phyloP scores from a whole-genome alignment of 2,113 vertebrate genomes.

The Ellobius talpinus region DNA sequence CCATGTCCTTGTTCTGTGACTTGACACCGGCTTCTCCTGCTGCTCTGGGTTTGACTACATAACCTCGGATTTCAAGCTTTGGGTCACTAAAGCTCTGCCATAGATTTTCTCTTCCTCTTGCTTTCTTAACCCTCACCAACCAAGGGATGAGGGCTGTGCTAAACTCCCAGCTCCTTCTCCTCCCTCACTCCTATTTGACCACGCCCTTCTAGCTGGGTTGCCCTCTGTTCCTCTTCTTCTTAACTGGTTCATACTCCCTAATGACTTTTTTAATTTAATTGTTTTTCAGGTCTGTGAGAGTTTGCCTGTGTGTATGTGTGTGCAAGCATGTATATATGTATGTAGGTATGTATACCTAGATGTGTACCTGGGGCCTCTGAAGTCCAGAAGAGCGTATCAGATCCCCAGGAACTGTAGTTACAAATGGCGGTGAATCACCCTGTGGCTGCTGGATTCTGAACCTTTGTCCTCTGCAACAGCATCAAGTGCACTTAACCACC shows the following conservation, averaged over 20 bases:
- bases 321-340: neutral
- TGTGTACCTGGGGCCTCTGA: neutral
- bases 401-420: neutral
- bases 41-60: neutral
- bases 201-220: neutral
- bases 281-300: neutral
- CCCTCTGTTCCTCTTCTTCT: neutral
- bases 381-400: neutral
- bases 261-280: neutral
- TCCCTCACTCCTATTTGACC: neutral
- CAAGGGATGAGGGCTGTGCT: neutral
- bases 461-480: neutral
- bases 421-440: neutral
- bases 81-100: neutral
- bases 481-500: neutral
- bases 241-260: neutral
- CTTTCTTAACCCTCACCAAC: neutral
- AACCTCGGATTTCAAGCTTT: neutral
- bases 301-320: neutral
- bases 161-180: neutral
- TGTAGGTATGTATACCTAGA: neutral
- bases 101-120: neutral
- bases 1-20: neutral
- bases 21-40: neutral
- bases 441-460: too few species aligned